Percentiles rank a stretch among this genome's conserved stretches.
phyloP scores from a whole-genome alignment of 2,888 invertebrate species.

The Halocaridina rubra region DNA sequence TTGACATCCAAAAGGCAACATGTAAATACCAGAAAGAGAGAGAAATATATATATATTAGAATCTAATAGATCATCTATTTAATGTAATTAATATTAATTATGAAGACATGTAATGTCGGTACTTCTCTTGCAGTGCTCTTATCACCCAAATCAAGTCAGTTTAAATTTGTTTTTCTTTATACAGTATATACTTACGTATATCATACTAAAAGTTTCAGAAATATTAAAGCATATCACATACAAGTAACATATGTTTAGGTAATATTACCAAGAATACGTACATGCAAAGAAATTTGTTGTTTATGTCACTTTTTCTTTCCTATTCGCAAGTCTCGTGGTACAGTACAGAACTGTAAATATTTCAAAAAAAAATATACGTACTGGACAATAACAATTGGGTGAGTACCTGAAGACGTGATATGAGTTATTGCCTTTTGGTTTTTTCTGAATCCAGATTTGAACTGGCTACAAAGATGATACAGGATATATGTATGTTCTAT shows the following conservation, averaged over 20 bases:
- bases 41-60: background rate
- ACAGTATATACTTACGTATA: too few species aligned
- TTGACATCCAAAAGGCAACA: slow-evolving; percentile 27
- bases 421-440: slow-evolving; percentile 25
- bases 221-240: background rate
- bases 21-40: slow-evolving; percentile 8
- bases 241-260: too few species aligned
- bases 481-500: slow-evolving; percentile 30
- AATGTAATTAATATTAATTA: background rate
- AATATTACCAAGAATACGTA: too few species aligned
- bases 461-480: slow-evolving; percentile 22
- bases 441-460: background rate
- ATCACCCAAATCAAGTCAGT: slow-evolving; percentile 1
- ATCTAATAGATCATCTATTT: background rate
- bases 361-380: too few species aligned
- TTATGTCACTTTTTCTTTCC: too few species aligned
- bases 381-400: slow-evolving; percentile 9
- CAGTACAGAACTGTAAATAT: too few species aligned
- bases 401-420: background rate
- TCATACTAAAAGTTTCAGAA: background rate
- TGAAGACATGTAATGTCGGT: slow-evolving; percentile 21
- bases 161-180: too few species aligned
- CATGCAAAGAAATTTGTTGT: too few species aligned
- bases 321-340: too few species aligned
- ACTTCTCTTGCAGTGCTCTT: slow-evolving; percentile 4